A percentile compares a stretch with the other conserved stretches of the same genome.
Conservation (phyloP, 2,113 vertebrate species). For the Fulmarus glacialis region DNA sequence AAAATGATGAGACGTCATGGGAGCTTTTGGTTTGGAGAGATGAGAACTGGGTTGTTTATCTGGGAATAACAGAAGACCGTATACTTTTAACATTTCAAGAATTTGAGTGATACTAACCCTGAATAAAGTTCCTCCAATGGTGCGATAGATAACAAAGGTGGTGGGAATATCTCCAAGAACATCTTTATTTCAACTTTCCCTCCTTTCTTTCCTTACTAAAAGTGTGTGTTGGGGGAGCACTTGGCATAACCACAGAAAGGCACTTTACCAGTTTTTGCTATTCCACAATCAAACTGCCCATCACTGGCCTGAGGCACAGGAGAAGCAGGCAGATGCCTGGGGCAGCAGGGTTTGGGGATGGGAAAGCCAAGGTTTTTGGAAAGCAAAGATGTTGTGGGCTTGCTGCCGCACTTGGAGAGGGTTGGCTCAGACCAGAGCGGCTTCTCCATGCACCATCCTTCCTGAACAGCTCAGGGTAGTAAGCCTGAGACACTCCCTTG, state of each 20-base stretch:
- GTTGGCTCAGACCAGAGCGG: not conserved
- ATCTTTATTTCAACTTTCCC: not conserved
- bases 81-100: not conserved
- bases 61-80: not conserved
- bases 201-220: not conserved
- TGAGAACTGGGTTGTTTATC: not conserved
- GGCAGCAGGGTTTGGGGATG: not conserved
- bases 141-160: fast-evolving
- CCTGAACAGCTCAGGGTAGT: fast-evolving
- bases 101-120: not conserved
- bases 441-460: not conserved
- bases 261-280: not conserved
- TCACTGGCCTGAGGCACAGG: not conserved
- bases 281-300: not conserved
- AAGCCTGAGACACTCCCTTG: not conserved
- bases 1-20: not conserved
- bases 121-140: fast-evolving
- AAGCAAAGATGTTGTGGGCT: not conserved
- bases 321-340: not conserved
- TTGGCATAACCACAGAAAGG: not conserved
- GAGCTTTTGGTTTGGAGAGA: not conserved
- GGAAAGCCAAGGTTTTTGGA: not conserved
- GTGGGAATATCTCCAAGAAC: not conserved
- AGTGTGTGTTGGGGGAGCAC: not conserved
- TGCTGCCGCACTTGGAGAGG: not conserved